Percentiles rank a stretch among this genome's conserved stretches.
Conservation (phyloP, 2,113 vertebrate species). For the Mesembrinibis cayennensis region DNA sequence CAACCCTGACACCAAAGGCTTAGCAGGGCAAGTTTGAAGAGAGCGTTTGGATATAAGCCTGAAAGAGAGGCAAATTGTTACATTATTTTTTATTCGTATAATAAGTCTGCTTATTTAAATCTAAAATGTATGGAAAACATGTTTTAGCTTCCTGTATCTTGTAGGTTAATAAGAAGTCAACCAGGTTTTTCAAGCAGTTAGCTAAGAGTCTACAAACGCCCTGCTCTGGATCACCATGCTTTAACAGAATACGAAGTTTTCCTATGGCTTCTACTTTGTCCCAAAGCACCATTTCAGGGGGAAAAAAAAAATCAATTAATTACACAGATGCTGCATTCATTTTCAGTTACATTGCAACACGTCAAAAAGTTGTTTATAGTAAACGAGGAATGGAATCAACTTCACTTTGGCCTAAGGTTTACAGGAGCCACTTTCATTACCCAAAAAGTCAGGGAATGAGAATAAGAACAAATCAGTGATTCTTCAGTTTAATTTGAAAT, state of each 20-base stretch:
- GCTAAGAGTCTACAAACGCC: background rate
- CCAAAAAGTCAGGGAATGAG: background rate
- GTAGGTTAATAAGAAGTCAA: background rate
- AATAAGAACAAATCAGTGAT: background rate
- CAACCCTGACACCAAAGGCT: background rate
- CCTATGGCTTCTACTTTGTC: background rate
- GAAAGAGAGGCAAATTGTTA: background rate
- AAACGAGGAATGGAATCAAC: background rate
- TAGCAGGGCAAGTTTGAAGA: background rate
- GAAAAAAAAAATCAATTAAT: background rate
- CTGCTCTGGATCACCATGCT: background rate
- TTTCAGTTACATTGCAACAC: background rate
- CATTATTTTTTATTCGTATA: background rate
- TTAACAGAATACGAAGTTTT: background rate
- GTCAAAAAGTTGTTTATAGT: background rate
- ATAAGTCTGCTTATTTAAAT: background rate
- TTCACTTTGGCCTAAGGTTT: background rate
- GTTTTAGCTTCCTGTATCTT: background rate
- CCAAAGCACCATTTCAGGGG: background rate
- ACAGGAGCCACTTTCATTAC: background rate
- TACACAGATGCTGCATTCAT: background rate
- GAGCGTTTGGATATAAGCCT: background rate
- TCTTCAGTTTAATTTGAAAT: conserved; percentile 27
- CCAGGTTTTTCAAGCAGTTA: conserved; percentile 7
- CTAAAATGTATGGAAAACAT: background rate